A percentile compares a stretch with the other conserved stretches of the same genome.
Evolutionary conservation across 2,888 invertebrate genomes (phyloP).

Genomic region (Epirrita christyi): DNA sequence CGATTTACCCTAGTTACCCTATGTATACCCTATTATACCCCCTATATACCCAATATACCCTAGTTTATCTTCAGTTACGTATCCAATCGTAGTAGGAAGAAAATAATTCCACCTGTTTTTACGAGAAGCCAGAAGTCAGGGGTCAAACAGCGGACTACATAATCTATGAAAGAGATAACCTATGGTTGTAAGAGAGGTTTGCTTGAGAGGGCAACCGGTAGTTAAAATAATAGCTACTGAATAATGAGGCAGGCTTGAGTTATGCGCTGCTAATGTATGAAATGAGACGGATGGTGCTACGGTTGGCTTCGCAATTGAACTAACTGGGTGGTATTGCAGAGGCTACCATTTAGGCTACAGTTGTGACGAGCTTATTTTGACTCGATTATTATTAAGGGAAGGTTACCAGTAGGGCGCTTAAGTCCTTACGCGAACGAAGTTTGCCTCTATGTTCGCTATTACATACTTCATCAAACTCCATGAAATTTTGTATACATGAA

Average conservation of each 20-base stretch:
- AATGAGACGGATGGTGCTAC: neutral
- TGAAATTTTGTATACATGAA: no score
- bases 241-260: slow-evolving; percentile 11
- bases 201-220: slow-evolving; percentile 8
- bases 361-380: neutral
- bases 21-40: no score
- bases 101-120: slow-evolving; percentile 20
- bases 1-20: no score
- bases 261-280: slow-evolving; percentile 15
- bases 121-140: slow-evolving; percentile 11
- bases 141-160: slow-evolving; percentile 13
- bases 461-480: no score
- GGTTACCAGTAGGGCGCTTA: no score
- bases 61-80: slow-evolving; percentile 1
- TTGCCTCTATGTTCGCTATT: no score
- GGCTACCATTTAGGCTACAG: neutral
- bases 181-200: neutral
- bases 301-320: slow-evolving; percentile 10
- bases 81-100: neutral
- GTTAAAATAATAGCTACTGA: slow-evolving; percentile 21
- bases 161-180: slow-evolving; percentile 21
- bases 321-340: slow-evolving; percentile 20
- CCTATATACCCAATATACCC: neutral
- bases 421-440: no score
- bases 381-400: no score